Conservation (phyloP, 2,113 vertebrate species). For the Danio rerio region GRCz12tu NC_133192.1:58126501-58127000, state of each 20-base stretch:
- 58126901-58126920: background rate
- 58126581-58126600: too few relatives aligned
- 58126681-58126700: slow-evolving; percentile 52
- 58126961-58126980: too few relatives aligned
- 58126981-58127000: too few relatives aligned
- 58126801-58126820: slow-evolving; percentile 12
- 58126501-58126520: too few relatives aligned
- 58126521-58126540: too few relatives aligned
- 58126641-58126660: slow-evolving; percentile 3
- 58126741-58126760: slow-evolving; percentile 64
- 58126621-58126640: background rate
- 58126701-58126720: slow-evolving; percentile 46
- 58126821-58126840: background rate
- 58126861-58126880: background rate
- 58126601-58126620: background rate
- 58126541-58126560: too few relatives aligned
- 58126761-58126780: slow-evolving; percentile 61
- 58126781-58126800: slow-evolving; percentile 62
- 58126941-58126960: background rate
- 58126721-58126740: slow-evolving; percentile 71
- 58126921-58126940: background rate
- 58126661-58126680: background rate
- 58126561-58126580: too few relatives aligned
- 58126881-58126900: background rate
- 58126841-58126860: slow-evolving; percentile 3